Evolutionary conservation across 2,113 vertebrate genomes (phyloP), one percentile per base, ranked within the genome.

Genomic region (Pachycephala philippinensis): DNA sequence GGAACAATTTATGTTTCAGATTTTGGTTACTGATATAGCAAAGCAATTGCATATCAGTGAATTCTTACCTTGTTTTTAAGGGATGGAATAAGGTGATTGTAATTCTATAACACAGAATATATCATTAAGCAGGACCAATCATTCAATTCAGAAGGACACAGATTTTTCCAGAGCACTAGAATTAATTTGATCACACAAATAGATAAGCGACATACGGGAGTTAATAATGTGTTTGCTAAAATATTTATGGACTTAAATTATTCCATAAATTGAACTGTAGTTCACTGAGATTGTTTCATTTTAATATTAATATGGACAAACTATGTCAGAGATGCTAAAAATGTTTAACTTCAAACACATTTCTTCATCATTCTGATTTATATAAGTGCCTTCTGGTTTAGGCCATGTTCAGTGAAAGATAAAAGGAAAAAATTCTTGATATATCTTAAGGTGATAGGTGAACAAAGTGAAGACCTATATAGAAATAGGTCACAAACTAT

Each of bases 261-360:
- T 94, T 96, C 79, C 82, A 93, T 94, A 82, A 90, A 90, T 88
- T 90, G 85, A 63, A 77, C 56, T 33, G 30, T 60, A 88, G n/a
- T 74, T 90, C 66, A 77, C 22, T 26, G 24, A 90, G 33, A 93
- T 91, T 23, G 49, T 77, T 64, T 79, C 23, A 61, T 93, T 91
- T 96, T 94, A 86, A 88, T 95, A 95, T 93, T 96, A 83, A 94
- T 86, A 81, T 54, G 39, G 76, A 90, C 66, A 86, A 90, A 80
- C 39, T 91, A 37, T 83, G 54, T 78, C 68, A 86, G 39, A 70
- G 85, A 88, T 81, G 59, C 66, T 88, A 93, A 88, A 90, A 89
- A 86, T 70, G 57, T 78, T 44, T 59, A 74, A 77, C 66, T 74
- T 96, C 92, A 97, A 91, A 91, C 30, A 77, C 5, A 44, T 70